Evolutionary conservation across 2,888 invertebrate genomes (phyloP), one percentile per base, ranked within the genome.

Genomic region (Tachina fera): DNA sequence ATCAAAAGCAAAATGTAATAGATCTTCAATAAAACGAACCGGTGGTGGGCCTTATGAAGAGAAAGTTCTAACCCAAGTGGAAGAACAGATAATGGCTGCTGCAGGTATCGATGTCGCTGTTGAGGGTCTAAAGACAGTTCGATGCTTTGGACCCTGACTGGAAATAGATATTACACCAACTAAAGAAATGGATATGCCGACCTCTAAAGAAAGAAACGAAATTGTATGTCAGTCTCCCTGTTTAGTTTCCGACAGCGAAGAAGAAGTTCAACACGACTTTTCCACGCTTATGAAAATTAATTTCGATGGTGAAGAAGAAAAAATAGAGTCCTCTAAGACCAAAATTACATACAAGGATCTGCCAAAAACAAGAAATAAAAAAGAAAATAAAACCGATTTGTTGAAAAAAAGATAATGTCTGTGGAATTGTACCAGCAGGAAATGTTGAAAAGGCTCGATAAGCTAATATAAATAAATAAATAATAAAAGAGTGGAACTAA

Each of bases 1-100:
- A 53, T 19, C 53, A 53, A 61, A 61, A 61, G 16, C 61, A 61
- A 61, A 61, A 41, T n/a, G n/a, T n/a, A 31, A 76, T 9, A 67
- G 11, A 65, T 53, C 58, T 31, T 53, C 65, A 65, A 75, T 22
- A 13, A 65, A 53, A 65, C 16, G 53, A 51, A 65, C 67, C 1
- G 67, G 77, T 60, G 58, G 68, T n/a, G 47, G 68, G 1, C 58
- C 58, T 3, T 77, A 68, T 58, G 67, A 77, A 39, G 68, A 77
- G n/a, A 77, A 77, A 49, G 16, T 58, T 39, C 53, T 75, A 5
- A 13, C 63, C 5, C 51, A 63, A 14, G 75, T 51, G 43, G 75
- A 76, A 10, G 65, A 76, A 56, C 53, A 65, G 9, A 56, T 76
- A 19, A 11, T 65, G 65, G 65, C 13, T 63, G 63, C 65, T 22